Conservation (phyloP, 1,140 invertebrate genomes). For the Plectrocnemia conspersa region DNA sequence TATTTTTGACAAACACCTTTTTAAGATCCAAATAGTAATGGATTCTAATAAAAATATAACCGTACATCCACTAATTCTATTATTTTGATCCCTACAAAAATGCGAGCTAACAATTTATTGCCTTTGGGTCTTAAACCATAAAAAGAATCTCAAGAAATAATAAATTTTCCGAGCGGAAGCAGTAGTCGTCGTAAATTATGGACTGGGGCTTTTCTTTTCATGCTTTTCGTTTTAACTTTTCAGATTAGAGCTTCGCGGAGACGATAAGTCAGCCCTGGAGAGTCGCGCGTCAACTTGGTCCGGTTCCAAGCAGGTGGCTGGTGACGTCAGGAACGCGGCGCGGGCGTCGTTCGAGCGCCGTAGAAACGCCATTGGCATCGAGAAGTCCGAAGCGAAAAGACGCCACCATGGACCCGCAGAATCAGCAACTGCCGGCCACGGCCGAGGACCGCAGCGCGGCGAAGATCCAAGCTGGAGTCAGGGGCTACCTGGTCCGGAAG, state of each 20-base stretch:
- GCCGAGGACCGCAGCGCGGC: constrained; percentile 62
- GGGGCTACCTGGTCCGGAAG: constrained; percentile 67
- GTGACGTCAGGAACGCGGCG: constrained; percentile 12
- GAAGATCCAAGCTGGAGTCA: constrained; percentile 70
- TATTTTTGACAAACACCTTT: too few species aligned
- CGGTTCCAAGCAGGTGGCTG: constrained; percentile 19
- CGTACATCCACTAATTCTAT: too few species aligned
- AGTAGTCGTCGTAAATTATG: too few species aligned
- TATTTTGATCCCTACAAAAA: too few species aligned
- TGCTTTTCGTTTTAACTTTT: constrained; percentile 8
- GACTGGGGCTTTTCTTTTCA: too few species aligned
- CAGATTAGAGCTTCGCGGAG: constrained; percentile 13
- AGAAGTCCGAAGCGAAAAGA: neutral
- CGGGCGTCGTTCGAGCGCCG: neutral
- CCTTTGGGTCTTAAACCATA: too few species aligned
- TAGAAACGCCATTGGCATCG: neutral
- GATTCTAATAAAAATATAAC: too few species aligned
- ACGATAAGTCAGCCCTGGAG: constrained; percentile 18
- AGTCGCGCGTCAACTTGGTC: constrained; percentile 11
- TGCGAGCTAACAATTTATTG: too few species aligned
- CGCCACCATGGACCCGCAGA: constrained; percentile 20
- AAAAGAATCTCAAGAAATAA: too few species aligned
- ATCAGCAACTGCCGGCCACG: constrained; percentile 7
- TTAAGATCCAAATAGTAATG: too few species aligned
- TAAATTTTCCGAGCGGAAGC: too few species aligned